Evolutionary conservation across 2,797 vertebrate species (phyloP).

Genomic region (Limosa lapponica): DNA sequence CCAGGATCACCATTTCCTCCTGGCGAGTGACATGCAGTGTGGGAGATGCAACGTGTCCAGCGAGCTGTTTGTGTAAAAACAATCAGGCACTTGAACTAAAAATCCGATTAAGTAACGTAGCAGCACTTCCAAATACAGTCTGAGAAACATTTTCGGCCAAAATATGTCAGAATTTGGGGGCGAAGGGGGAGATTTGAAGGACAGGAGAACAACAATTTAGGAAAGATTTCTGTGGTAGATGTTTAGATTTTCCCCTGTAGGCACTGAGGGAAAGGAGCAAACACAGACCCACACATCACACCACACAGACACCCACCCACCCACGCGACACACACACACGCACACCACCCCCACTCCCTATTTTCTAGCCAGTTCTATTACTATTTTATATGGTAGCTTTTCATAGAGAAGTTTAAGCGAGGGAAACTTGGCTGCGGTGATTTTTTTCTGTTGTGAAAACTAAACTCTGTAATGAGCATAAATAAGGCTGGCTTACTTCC

Average conservation of each 20-base stretch:
- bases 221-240: not conserved
- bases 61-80: not conserved
- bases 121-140: not conserved
- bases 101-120: not conserved
- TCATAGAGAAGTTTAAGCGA: not conserved
- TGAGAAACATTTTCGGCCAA: not conserved
- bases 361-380: not conserved
- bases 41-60: not conserved
- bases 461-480: not conserved
- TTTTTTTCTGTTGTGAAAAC: not conserved
- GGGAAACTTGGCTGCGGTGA: not conserved
- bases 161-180: not conserved
- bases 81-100: not conserved
- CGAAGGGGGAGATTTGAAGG: not conserved
- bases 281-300: too few species aligned
- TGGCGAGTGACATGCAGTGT: accelerated
- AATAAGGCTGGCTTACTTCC: not conserved
- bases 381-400: not conserved
- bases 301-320: too few species aligned
- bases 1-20: not conserved
- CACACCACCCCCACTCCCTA: accelerated
- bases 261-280: not conserved
- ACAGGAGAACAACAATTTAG: not conserved
- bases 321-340: too few species aligned
- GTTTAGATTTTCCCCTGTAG: not conserved